These are phyloP conservation scores for Drosophila meridionalis DNA, from an alignment of 2,888 invertebrate genomes.

Conservation along the genomic window DNA sequence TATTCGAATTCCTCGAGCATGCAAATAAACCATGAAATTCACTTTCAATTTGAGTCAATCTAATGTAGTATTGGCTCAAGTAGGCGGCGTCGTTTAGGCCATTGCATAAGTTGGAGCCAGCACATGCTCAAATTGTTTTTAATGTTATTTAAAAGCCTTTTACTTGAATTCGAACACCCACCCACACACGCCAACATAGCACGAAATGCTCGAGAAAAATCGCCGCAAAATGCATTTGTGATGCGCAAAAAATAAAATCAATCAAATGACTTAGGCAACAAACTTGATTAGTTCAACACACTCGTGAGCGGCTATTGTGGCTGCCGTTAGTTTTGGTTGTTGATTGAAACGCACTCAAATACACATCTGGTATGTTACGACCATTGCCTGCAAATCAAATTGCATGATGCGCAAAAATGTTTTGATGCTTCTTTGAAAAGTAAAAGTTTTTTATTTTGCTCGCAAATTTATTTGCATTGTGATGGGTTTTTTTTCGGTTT, in stretches of 20 bases:
- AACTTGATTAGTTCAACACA: constrained; percentile 64
- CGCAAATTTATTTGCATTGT: constrained; percentile 53
- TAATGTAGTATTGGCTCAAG: constrained; percentile 8
- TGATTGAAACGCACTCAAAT: constrained; percentile 47
- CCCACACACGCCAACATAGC: constrained; percentile 34
- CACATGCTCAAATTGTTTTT: constrained; percentile 47
- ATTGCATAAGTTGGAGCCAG: constrained; percentile 60
- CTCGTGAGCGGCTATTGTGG: constrained; percentile 13
- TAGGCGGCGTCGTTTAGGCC: constrained; percentile 30
- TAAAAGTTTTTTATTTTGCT: constrained; percentile 69
- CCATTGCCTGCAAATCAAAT: constrained; percentile 67
- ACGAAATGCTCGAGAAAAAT: constrained; percentile 1
- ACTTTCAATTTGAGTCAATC: constrained; percentile 43
- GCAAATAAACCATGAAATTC: constrained; percentile 26
- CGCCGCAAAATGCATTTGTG: constrained; percentile 49
- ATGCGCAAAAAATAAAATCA: constrained; percentile 39
- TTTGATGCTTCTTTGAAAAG: constrained; percentile 54
- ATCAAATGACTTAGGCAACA: constrained; percentile 66
- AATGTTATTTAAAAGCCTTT: constrained; percentile 69
- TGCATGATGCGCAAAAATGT: constrained; percentile 75
- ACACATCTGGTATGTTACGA: constrained; percentile 39
- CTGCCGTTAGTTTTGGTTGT: constrained; percentile 24
- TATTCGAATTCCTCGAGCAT: constrained; percentile 39
- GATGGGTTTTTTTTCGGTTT: constrained; percentile 31
- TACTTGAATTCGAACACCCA: constrained; percentile 53